Conservation (phyloP, 2,888 invertebrate genomes). For the Idaea biselata region DNA sequence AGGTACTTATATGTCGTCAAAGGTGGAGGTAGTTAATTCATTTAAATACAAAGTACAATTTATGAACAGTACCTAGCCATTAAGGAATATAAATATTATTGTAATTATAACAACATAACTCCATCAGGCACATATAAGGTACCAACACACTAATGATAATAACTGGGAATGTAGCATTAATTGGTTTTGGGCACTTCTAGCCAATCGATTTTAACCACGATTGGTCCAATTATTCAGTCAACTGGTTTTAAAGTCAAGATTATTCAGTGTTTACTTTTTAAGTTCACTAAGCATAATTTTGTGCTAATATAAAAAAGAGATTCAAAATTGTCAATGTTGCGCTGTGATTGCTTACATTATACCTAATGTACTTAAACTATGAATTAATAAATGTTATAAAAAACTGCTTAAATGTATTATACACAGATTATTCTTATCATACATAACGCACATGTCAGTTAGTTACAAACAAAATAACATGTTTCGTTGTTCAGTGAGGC, state of each 20-base stretch:
- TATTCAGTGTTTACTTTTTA: not conserved
- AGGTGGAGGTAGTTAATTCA: slow-evolving; percentile 3
- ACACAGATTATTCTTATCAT: not conserved
- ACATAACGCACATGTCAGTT: slow-evolving; percentile 3
- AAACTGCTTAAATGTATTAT: not conserved
- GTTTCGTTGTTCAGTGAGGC: slow-evolving; percentile 30
- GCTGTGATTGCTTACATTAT: not conserved
- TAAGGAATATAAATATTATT: not conserved
- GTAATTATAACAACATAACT: not conserved
- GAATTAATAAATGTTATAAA: not conserved
- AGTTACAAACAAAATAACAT: slow-evolving; percentile 16
- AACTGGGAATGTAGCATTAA: not conserved
- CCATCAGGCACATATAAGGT: not conserved
- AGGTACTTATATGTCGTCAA: not conserved
- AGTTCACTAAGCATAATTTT: not conserved
- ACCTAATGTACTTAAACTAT: slow-evolving; percentile 3
- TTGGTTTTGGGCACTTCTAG: not conserved
- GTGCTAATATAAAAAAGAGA: not conserved
- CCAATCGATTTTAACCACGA: not conserved
- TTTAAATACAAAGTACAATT: not conserved
- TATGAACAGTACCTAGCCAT: not conserved
- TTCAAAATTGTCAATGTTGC: not conserved
- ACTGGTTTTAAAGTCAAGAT: not conserved
- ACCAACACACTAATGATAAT: not conserved
- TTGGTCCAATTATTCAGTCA: not conserved